phyloP scores from a whole-genome alignment of 2,113 vertebrate species.

The Triplophysa dalaica region DNA sequence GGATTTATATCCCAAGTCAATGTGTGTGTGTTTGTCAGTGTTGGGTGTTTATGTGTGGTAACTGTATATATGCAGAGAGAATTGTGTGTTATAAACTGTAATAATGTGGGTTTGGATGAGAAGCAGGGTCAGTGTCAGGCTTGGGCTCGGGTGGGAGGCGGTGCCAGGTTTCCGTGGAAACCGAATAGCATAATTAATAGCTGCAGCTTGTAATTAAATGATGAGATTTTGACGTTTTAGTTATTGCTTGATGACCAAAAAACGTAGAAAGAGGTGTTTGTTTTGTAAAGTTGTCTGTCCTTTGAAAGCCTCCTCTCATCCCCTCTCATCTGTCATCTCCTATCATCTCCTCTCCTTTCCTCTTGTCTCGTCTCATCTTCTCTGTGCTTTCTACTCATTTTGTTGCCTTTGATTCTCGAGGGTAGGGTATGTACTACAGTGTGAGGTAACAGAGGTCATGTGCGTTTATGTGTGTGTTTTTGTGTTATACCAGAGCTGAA shows the following conservation, averaged over 20 bases:
- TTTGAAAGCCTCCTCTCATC: background rate
- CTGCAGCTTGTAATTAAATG: conserved; percentile 2
- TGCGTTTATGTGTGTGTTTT: background rate
- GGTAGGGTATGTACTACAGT: background rate
- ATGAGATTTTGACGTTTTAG: background rate
- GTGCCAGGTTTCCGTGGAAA: background rate
- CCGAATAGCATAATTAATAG: background rate
- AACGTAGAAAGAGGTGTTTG: background rate
- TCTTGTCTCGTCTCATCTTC: background rate
- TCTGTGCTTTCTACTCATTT: background rate
- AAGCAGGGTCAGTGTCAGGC: background rate
- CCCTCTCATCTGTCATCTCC: background rate
- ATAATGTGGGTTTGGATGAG: background rate
- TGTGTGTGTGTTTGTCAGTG: background rate
- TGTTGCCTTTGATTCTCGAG: background rate
- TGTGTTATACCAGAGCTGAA: conserved; percentile 10
- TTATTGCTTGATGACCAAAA: too few species aligned
- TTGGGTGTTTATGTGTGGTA: background rate
- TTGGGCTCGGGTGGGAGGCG: background rate
- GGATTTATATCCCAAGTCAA: background rate
- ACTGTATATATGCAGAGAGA: background rate
- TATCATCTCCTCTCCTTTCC: background rate
- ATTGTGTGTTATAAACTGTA: background rate
- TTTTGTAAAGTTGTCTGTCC: background rate
- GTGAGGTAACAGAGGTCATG: background rate